Evolutionary conservation across 2,113 vertebrate genomes (phyloP).

Genomic region (Brachyhypopomus gauderio): DNA sequence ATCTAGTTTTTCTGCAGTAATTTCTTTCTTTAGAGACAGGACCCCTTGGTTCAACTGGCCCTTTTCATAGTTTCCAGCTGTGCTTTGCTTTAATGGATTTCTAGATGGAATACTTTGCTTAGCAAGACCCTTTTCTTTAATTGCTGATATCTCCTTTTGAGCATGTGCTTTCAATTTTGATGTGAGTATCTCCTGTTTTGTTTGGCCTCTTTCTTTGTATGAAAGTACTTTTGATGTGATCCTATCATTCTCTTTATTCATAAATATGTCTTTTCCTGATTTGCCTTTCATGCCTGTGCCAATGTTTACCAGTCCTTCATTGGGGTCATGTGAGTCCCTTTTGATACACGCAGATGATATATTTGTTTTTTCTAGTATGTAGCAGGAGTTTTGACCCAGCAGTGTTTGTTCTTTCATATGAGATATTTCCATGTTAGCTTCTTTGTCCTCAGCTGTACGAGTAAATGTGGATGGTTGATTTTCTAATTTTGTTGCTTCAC

Average conservation of each 20-base stretch:
- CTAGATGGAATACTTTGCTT: conserved; percentile 61
- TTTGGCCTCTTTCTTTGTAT: conserved; percentile 70
- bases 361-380: conserved; percentile 48
- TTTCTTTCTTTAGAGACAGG: conserved; percentile 43
- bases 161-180: conserved; percentile 80
- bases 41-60: conserved; percentile 52
- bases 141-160: conserved; percentile 78
- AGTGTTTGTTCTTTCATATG: conserved; percentile 20
- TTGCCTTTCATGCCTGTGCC: conserved; percentile 35
- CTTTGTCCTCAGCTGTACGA: conserved; percentile 33
- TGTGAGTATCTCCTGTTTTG: conserved; percentile 77
- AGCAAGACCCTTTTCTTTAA: conserved; percentile 74
- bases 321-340: conserved; percentile 44
- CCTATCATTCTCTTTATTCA: conserved; percentile 55
- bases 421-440: conserved; percentile 35
- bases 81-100: conserved; percentile 55
- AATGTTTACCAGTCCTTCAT: conserved; percentile 53
- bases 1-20: conserved; percentile 53
- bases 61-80: conserved; percentile 46
- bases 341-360: conserved; percentile 39
- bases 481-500: conserved; percentile 40
- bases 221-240: conserved; percentile 50
- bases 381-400: conserved; percentile 22
- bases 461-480: conserved; percentile 42
- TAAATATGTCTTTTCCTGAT: conserved; percentile 49